These are phyloP conservation scores for Catharus ustulatus DNA, from an alignment of 2,797 vertebrate genomes.

Conservation along the genomic window DNA sequence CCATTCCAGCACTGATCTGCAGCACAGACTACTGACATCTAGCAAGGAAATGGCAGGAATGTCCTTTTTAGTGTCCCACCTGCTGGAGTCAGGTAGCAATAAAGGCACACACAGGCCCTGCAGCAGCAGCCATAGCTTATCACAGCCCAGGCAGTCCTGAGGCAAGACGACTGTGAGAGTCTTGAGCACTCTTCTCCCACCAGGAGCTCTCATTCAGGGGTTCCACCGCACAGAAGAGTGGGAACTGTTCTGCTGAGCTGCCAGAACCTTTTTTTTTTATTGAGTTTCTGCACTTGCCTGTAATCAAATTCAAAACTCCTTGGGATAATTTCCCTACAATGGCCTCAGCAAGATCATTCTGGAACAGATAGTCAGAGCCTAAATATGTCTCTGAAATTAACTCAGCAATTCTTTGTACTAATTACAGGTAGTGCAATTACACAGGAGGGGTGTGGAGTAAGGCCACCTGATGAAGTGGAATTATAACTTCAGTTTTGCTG, in stretches of 20 bases:
- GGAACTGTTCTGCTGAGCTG: background rate
- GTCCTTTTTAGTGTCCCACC: background rate
- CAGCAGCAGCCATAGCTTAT: background rate
- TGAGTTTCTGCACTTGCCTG: background rate
- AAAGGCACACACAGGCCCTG: background rate
- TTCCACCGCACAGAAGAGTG: background rate
- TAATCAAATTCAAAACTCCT: background rate
- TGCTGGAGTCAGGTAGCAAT: background rate
- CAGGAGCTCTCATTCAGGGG: fast-evolving
- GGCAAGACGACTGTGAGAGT: background rate
- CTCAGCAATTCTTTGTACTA: background rate
- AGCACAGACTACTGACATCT: background rate
- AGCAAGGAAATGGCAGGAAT: background rate
- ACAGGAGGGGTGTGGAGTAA: background rate
- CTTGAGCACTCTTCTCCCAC: background rate
- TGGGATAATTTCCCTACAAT: background rate
- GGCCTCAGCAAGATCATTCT: background rate
- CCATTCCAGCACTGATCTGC: background rate
- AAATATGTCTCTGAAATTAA: background rate
- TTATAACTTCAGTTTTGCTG: background rate
- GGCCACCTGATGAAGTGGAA: background rate
- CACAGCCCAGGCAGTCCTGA: background rate
- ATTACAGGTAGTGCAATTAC: background rate
- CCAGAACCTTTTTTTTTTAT: background rate
- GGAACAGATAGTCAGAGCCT: background rate